Percentiles rank a stretch among this genome's conserved stretches.
Evolutionary conservation across 2,113 vertebrate species (phyloP).

Genomic region (Myiozetetes cayanensis): DNA sequence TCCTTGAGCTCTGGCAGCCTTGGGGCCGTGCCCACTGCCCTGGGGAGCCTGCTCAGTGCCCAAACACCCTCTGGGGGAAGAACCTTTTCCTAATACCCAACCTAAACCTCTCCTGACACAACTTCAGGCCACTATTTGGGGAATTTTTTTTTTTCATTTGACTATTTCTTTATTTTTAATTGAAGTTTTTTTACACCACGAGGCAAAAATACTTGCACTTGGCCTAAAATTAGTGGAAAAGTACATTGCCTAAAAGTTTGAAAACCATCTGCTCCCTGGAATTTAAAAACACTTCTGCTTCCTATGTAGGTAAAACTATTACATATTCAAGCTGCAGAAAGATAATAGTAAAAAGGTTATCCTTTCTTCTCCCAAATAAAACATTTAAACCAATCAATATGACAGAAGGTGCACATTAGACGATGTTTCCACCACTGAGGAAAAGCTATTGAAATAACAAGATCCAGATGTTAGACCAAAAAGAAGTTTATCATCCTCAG

Average conservation of each 20-base stretch:
- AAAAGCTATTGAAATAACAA: constrained; percentile 64
- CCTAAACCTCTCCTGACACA: neutral
- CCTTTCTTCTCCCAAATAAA: constrained; percentile 32
- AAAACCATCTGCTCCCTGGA: neutral
- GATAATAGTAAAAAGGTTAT: neutral
- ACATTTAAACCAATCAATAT: constrained; percentile 48
- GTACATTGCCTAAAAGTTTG: neutral
- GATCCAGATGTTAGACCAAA: constrained; percentile 69
- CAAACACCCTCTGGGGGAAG: neutral
- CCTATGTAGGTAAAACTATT: neutral
- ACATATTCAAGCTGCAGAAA: neutral
- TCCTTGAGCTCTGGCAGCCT: neutral
- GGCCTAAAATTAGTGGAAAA: neutral
- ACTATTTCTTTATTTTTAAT: neutral
- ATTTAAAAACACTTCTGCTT: neutral
- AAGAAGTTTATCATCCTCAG: constrained; percentile 32
- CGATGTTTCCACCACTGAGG: constrained; percentile 26
- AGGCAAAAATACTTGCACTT: neutral
- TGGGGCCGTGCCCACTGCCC: neutral
- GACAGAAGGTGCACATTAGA: constrained; percentile 63
- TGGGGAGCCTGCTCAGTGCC: neutral
- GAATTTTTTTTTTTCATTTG: neutral
- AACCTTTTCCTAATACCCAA: rapidly evolving
- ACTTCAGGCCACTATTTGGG: neutral
- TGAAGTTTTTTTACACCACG: neutral